Evolutionary conservation across 2,888 invertebrate genomes (phyloP), one percentile per base, ranked within the genome.

Genomic region (Falcaria lacertinaria): DNA sequence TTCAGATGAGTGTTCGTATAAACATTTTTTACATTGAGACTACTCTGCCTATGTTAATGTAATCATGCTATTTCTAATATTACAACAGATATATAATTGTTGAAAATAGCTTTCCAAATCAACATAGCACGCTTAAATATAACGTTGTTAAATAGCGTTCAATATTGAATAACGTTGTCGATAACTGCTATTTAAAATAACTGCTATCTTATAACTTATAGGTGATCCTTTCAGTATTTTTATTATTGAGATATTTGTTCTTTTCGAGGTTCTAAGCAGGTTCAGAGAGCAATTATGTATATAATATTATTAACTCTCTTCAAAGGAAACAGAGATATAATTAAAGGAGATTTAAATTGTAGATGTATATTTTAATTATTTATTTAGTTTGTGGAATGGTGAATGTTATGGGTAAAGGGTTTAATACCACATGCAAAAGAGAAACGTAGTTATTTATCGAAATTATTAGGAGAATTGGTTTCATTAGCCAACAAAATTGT

Each of bases 181-280:
- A 15, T 34, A 34, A 15, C 14, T 15, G 7, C 15, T 15, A 1
- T 15, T 15, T 2, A n/a, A n/a, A n/a, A n/a, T n/a, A n/a, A n/a
- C n/a, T n/a, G n/a, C n/a, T n/a, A n/a, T n/a, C n/a, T n/a, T 7
- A 16, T 11, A 15, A 34, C n/a, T 15, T 34, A 11, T 34, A 34
- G 34, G 14, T 17, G 34, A n/a, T 34, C 16, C 16, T 7, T 15
- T 33, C 17, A 33, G 15, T 39, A 33, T 39, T 39, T 11, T 39
- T 39, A 15, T n/a, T 15, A 8, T 16, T 11, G 4, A 16, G 16
- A 4, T 7, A 34, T 33, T 42, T 57, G 69, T 73, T 72, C 62
- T 75, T 63, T 63, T 73, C 40, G 64, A 66, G 54, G 61, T 65
- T 60, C 52, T 14, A 64, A 69, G 69, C 60, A 68, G 66, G 44